Evolutionary conservation across 2,113 vertebrate genomes (phyloP).

Genomic region (Oxyruncus cristatus): DNA sequence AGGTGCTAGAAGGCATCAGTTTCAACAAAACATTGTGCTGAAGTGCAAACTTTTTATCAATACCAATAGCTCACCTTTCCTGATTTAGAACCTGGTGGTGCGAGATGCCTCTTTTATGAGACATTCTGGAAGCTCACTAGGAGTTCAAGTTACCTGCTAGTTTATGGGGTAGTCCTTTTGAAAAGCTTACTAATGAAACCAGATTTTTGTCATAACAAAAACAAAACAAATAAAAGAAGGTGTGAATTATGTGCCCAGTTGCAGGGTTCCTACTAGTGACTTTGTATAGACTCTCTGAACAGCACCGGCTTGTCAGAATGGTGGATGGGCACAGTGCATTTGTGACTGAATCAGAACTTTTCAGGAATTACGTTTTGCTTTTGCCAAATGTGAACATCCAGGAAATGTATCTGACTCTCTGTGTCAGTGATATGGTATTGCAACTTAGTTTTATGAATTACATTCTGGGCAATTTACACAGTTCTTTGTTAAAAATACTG

Average conservation of each 20-base stretch:
- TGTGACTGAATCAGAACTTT: not conserved
- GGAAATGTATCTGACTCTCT: not conserved
- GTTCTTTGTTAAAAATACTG: not conserved
- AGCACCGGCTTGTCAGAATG: not conserved
- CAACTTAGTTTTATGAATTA: not conserved
- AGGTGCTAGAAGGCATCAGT: no score
- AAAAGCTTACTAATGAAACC: not conserved
- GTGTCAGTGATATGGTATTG: accelerated
- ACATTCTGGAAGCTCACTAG: not conserved
- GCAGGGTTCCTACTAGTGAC: not conserved
- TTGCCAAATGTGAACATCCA: not conserved
- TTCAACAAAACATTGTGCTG: not conserved
- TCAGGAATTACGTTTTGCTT: not conserved
- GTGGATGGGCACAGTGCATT: not conserved
- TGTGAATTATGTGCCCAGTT: not conserved
- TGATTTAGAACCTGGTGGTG: not conserved
- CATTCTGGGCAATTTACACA: not conserved
- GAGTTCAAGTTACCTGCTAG: not conserved
- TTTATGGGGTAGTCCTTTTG: not conserved
- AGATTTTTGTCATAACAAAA: not conserved
- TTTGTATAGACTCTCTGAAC: not conserved
- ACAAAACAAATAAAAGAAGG: not conserved
- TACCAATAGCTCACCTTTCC: not conserved
- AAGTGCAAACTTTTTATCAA: not conserved
- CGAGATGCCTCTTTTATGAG: not conserved